Evolutionary conservation across 1,140 invertebrate species (phyloP).

Genomic region (Kradibia gibbosae): DNA sequence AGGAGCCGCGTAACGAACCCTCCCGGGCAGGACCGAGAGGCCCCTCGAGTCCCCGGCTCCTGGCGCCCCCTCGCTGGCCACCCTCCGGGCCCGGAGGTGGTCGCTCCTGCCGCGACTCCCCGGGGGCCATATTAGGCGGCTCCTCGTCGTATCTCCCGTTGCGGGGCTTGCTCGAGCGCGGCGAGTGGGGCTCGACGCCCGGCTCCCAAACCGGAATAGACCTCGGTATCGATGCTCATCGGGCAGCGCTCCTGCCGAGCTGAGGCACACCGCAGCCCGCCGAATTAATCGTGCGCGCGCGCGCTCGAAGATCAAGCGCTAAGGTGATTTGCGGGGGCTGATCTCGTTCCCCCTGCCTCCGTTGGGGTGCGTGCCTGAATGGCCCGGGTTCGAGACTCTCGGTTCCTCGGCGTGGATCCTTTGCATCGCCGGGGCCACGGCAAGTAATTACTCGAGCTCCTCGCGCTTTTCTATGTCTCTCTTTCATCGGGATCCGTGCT

Average conservation of each 20-base stretch:
- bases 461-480: slow-evolving; percentile 36
- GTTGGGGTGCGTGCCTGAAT: slow-evolving; percentile 49
- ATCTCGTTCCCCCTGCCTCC: too few relatives aligned
- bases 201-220: background rate
- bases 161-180: too few relatives aligned
- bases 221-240: too few relatives aligned
- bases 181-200: background rate
- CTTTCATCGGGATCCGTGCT: slow-evolving; percentile 28
- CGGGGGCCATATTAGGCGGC: too few relatives aligned
- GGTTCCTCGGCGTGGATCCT: background rate
- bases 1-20: too few relatives aligned
- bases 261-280: background rate
- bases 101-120: background rate
- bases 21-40: too few relatives aligned
- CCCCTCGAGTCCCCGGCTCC: background rate
- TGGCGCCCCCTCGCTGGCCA: too few relatives aligned
- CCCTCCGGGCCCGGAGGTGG: background rate
- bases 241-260: too few relatives aligned
- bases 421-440: slow-evolving; percentile 9
- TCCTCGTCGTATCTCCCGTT: too few relatives aligned
- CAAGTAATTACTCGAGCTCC: slow-evolving; percentile 43
- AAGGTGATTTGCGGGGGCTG: slow-evolving; percentile 61
- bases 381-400: background rate
- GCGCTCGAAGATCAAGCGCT: slow-evolving; percentile 35
- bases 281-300: slow-evolving; percentile 57